phyloP scores from a whole-genome alignment of 2,888 invertebrate genomes.

The Pedicia rivosa region DNA sequence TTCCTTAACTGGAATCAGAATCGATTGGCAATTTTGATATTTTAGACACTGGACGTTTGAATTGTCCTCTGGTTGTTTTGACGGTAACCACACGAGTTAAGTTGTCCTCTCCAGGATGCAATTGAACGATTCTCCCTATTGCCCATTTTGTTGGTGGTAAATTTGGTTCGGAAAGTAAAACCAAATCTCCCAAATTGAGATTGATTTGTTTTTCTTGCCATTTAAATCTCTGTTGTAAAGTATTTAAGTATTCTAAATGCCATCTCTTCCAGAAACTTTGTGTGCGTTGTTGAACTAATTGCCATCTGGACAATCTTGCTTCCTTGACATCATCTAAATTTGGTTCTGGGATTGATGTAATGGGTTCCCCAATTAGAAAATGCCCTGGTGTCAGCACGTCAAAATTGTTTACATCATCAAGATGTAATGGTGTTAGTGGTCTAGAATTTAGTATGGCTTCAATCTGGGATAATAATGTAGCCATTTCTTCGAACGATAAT shows the following conservation, averaged over 20 bases:
- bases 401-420: conserved; percentile 5
- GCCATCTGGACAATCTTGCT: conserved; percentile 14
- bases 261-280: conserved; percentile 16
- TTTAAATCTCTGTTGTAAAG: conserved; percentile 14
- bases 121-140: conserved; percentile 13
- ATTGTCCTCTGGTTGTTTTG: conserved; percentile 5
- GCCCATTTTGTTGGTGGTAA: conserved; percentile 14
- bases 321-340: conserved; percentile 8
- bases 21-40: neutral
- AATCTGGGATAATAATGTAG: conserved; percentile 13
- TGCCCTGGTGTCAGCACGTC: conserved; percentile 5
- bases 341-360: conserved; percentile 12
- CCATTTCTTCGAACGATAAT: too few species aligned
- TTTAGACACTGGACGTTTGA: neutral
- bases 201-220: conserved; percentile 10
- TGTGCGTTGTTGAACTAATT: conserved; percentile 12
- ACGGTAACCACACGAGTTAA: conserved; percentile 13
- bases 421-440: conserved; percentile 13
- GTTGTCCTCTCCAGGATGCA: too few species aligned
- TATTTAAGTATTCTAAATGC: conserved; percentile 14
- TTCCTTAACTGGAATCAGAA: too few species aligned
- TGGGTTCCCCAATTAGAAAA: conserved; percentile 2
- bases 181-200: conserved; percentile 12
- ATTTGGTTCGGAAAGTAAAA: conserved; percentile 15
- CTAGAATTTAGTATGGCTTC: conserved; percentile 15